A percentile compares a stretch with the other conserved stretches of the same genome.
phyloP scores from a whole-genome alignment of 92 coral and sea anemone species.

The Nematostella vectensis region DNA sequence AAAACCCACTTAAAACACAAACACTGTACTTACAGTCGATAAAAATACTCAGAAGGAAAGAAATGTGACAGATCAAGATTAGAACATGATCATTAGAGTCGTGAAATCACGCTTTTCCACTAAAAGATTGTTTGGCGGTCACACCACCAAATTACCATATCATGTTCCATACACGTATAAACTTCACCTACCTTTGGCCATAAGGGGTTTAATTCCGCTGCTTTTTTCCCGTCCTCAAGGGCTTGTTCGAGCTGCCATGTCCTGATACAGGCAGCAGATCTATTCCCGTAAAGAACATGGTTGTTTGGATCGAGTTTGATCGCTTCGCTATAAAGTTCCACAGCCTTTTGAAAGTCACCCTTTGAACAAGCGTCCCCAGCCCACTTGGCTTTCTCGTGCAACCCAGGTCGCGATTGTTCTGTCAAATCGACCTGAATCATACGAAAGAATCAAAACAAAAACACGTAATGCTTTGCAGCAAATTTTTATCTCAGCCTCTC shows the following conservation, averaged over 20 bases:
- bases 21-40: background rate
- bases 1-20: constrained; percentile 2
- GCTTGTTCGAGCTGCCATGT: constrained; percentile 77
- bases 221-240: constrained; percentile 77
- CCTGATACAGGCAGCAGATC: constrained; percentile 91
- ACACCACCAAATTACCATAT: constrained; percentile 13
- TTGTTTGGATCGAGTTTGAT: constrained; percentile 82
- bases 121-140: no score
- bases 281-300: constrained; percentile 92
- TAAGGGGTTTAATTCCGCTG: constrained; percentile 74
- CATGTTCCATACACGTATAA: constrained; percentile 3
- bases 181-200: constrained; percentile 90
- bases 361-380: constrained; percentile 90
- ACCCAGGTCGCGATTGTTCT: constrained; percentile 48
- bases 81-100: background rate
- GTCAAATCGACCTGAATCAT: constrained; percentile 24
- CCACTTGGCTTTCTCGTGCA: constrained; percentile 61
- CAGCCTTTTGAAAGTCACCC: constrained; percentile 80
- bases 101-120: background rate
- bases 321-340: constrained; percentile 83
- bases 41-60: background rate
- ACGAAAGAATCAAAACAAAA: constrained; percentile 10
- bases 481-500: no score
- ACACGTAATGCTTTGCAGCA: background rate
- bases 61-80: background rate